phyloP scores from a whole-genome alignment of 2,797 vertebrate genomes.

The Acipenser ruthenus region DNA sequence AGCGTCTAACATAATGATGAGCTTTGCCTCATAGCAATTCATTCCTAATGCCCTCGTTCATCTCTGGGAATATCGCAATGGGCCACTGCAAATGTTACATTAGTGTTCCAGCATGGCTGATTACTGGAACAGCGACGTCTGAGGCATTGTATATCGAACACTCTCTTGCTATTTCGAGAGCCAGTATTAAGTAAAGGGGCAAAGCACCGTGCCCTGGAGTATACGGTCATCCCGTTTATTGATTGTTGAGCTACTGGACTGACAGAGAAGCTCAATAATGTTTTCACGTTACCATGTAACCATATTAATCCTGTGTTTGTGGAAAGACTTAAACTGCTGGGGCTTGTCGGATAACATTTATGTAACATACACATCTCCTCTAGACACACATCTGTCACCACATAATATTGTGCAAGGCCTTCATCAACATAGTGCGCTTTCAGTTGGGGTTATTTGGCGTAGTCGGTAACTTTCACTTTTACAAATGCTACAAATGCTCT shows the following conservation, averaged over 20 bases:
- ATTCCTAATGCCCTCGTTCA: neutral
- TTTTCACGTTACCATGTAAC: neutral
- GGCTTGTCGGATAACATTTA: constrained; percentile 1
- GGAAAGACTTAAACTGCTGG: constrained; percentile 1
- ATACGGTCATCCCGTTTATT: constrained; percentile 11
- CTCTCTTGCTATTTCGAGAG: neutral
- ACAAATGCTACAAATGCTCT: too few relatives aligned
- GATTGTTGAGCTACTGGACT: neutral
- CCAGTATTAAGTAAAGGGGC: neutral
- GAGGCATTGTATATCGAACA: neutral
- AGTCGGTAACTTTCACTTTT: too few relatives aligned
- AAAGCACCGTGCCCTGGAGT: constrained; percentile 1
- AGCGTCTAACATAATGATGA: neutral
- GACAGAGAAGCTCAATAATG: constrained; percentile 12
- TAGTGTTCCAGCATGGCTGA: constrained; percentile 10
- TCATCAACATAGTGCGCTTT: constrained; percentile 9
- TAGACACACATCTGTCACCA: constrained; percentile 12
- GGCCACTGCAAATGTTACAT: constrained; percentile 5
- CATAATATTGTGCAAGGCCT: neutral
- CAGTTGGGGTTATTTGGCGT: neutral
- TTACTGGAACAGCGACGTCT: neutral
- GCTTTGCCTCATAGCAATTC: constrained; percentile 2
- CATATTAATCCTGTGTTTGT: neutral
- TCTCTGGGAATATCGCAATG: neutral
- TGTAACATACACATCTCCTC: constrained; percentile 10